Evolutionary conservation across 1,140 invertebrate genomes (phyloP), one percentile per base, ranked within the genome.

Genomic region (Amphibalanus amphitrite): DNA sequence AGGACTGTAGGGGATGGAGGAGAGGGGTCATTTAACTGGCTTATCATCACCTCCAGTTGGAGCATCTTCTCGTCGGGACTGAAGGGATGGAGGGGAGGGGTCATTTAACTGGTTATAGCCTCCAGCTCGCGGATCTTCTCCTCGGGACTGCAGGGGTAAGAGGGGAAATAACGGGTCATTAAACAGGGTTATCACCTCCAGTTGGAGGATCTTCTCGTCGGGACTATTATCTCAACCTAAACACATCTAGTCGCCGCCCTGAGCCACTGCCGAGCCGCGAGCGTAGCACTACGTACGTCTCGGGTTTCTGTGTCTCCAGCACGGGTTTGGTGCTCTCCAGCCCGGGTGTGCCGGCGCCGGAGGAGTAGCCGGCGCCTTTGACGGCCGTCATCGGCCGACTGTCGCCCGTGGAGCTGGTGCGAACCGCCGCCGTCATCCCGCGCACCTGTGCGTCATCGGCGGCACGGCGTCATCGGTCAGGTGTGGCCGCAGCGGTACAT

Each of bases 11-110:
- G 72, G 23, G 23, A 4, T 3, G 64, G 6, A 65, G 64, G 3
- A 23, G 64, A n/a, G n/a, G n/a, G n/a, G n/a, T n/a, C n/a, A n/a
- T n/a, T n/a, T n/a, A n/a, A n/a, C n/a, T 90, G 59, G 95, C n/a
- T n/a, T n/a, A n/a, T 92, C 79, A 88, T 88, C 23, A 82, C 83
- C 80, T 97, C 93, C 67, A 92, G 78, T 76, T 86, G 82, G 78
- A 89, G 89, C 64, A 94, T 89, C 80, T 92, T 94, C 73, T 91
- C 88, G 79, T 94, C 90, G 0, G 90, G 88, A 40, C n/a, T n/a
- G n/a, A n/a, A n/a, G n/a, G n/a, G n/a, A n/a, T n/a, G n/a, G n/a
- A n/a, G n/a, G n/a, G n/a, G n/a, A n/a, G n/a, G n/a, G n/a, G n/a
- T n/a, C n/a, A n/a, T n/a, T n/a, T n/a, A n/a, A n/a, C n/a, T 90